Conservation (phyloP, 2,888 invertebrate species). For the Elegia similella region DNA sequence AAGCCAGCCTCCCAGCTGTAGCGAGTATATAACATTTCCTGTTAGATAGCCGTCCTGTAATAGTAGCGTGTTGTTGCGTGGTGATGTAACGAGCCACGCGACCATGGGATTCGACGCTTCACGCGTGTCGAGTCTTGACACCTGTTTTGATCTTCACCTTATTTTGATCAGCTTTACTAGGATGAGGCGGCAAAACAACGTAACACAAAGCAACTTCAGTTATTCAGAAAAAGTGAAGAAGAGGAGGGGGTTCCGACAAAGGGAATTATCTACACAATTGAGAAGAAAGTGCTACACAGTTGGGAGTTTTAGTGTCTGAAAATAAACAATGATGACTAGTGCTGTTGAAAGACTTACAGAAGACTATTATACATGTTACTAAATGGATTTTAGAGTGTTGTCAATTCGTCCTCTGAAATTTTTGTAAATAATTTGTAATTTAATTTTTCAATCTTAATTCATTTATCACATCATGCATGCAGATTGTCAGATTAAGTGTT, state of each 20-base stretch:
- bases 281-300: constrained; percentile 28
- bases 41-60: constrained; percentile 60
- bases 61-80: constrained; percentile 64
- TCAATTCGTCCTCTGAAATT: constrained; percentile 30
- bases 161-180: constrained; percentile 68
- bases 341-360: constrained; percentile 35
- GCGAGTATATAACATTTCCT: constrained; percentile 80
- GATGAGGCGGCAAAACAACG: constrained; percentile 52
- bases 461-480: constrained; percentile 30
- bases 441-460: constrained; percentile 28
- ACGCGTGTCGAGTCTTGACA: constrained; percentile 45
- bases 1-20: constrained; percentile 85
- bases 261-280: constrained; percentile 19
- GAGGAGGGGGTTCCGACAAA: constrained; percentile 27
- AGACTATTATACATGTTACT: constrained; percentile 35
- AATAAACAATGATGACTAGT: constrained; percentile 33
- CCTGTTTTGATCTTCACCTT: constrained; percentile 54
- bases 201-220: constrained; percentile 41
- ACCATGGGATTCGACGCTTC: constrained; percentile 47
- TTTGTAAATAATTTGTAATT: constrained; percentile 41
- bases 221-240: constrained; percentile 46
- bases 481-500: constrained; percentile 30
- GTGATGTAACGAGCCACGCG: constrained; percentile 59
- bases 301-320: constrained; percentile 32
- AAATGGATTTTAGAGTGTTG: constrained; percentile 37